Conservation (phyloP, 2,888 invertebrate genomes). For the Agriotes lineatus region DNA sequence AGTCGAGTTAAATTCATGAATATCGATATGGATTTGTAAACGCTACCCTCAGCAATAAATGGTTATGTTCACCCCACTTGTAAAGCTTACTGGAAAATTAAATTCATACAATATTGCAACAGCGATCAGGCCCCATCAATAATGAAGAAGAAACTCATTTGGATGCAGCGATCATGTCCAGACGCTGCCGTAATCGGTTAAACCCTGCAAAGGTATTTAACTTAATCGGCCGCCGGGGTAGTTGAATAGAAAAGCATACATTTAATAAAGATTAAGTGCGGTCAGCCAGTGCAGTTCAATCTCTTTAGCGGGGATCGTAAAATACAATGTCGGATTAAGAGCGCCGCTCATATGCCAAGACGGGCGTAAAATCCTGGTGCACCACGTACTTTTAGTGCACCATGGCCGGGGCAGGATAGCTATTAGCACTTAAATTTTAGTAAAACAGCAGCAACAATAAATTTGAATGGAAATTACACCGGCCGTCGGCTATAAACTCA, state of each 20-base stretch:
- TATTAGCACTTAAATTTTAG: no score
- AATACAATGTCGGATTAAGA: slow-evolving; percentile 45
- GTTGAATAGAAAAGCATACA: slow-evolving; percentile 31
- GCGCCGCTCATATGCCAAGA: slow-evolving; percentile 33
- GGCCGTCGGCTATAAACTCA: no score
- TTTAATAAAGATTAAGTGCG: slow-evolving; percentile 49
- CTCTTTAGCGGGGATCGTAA: slow-evolving; percentile 41
- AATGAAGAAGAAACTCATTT: no score
- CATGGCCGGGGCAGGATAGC: not conserved
- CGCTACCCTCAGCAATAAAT: no score
- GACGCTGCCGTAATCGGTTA: slow-evolving; percentile 3
- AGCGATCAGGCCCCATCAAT: no score
- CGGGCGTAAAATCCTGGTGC: slow-evolving; percentile 32
- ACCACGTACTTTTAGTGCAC: slow-evolving; percentile 9
- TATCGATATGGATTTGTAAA: no score
- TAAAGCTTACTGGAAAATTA: no score
- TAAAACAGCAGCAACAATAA: no score
- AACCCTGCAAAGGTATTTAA: slow-evolving; percentile 14
- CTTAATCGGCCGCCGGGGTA: slow-evolving; percentile 8
- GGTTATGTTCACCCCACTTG: no score
- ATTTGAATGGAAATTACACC: no score
- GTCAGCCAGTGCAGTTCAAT: slow-evolving; percentile 39
- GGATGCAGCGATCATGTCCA: not conserved
- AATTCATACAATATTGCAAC: no score
- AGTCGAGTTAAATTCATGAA: no score